Percentiles rank a stretch among this genome's conserved stretches.
phyloP scores from a whole-genome alignment of 2,797 vertebrate genomes.

The Falco concolor region DNA sequence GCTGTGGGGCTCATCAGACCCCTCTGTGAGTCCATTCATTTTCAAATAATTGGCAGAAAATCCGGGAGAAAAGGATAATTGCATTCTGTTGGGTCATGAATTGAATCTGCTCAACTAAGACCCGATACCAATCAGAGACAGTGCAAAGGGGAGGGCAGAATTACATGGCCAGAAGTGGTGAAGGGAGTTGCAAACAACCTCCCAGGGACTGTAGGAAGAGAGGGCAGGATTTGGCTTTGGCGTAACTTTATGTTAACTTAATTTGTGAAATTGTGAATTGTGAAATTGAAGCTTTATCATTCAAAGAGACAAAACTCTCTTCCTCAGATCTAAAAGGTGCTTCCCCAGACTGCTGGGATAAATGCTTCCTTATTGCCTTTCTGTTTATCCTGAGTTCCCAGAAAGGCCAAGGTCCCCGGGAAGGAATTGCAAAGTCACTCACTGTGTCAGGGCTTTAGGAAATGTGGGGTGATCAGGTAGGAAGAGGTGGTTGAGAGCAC shows the following conservation, averaged over 20 bases:
- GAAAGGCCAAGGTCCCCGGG: neutral
- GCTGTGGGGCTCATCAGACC: neutral
- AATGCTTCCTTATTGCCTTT: neutral
- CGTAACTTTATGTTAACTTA: neutral
- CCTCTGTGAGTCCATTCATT: accelerated
- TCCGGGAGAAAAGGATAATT: neutral
- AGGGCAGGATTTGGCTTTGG: neutral
- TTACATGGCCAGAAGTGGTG: neutral
- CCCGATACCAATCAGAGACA: neutral
- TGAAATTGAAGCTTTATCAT: neutral
- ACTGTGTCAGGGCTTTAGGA: neutral
- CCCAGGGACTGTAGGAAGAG: neutral
- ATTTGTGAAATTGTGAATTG: neutral
- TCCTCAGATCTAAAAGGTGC: neutral
- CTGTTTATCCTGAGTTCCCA: neutral
- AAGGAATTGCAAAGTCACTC: neutral
- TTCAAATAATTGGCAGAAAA: neutral
- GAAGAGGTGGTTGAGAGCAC: neutral
- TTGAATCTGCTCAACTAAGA: neutral
- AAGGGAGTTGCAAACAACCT: neutral
- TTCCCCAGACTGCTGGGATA: neutral
- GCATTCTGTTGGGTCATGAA: neutral
- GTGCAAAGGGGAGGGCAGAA: neutral
- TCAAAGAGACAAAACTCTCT: neutral
- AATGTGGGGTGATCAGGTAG: neutral